These are phyloP conservation scores for Crambe crambe DNA, from an alignment of 37 sponge, comb jelly and placozoan species.

Conservation along the genomic window DNA sequence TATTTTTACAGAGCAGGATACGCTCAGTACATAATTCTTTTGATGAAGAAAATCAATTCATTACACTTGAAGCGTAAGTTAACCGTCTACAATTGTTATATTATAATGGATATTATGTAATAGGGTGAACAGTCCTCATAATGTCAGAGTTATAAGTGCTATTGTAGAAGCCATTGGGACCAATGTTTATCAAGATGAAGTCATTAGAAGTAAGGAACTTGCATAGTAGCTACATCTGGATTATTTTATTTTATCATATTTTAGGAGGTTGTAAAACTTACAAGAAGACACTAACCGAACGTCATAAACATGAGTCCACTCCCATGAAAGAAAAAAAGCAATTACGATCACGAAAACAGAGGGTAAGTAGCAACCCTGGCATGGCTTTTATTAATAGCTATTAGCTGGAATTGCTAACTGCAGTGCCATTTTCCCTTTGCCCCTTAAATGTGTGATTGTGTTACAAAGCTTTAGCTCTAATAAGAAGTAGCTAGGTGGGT, in stretches of 20 bases:
- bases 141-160: not conserved
- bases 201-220: not conserved
- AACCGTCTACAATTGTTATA: not conserved
- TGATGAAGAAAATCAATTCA: not conserved
- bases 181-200: not conserved
- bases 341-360: not conserved
- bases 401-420: too few relatives aligned
- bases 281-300: not conserved
- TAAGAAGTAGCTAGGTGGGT: too few relatives aligned
- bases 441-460: too few relatives aligned
- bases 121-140: not conserved
- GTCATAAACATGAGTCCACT: not conserved
- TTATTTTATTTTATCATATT: not conserved
- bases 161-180: not conserved
- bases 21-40: not conserved
- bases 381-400: too few relatives aligned
- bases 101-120: not conserved
- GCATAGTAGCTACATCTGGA: not conserved
- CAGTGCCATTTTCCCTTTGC: not conserved
- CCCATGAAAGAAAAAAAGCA: not conserved
- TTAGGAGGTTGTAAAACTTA: not conserved
- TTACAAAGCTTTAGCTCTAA: too few relatives aligned
- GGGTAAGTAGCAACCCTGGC: not conserved
- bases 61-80: not conserved
- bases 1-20: constrained; percentile 17